Conservation (phyloP, 2,797 vertebrate genomes). For the Myripristis jacobus region DNA sequence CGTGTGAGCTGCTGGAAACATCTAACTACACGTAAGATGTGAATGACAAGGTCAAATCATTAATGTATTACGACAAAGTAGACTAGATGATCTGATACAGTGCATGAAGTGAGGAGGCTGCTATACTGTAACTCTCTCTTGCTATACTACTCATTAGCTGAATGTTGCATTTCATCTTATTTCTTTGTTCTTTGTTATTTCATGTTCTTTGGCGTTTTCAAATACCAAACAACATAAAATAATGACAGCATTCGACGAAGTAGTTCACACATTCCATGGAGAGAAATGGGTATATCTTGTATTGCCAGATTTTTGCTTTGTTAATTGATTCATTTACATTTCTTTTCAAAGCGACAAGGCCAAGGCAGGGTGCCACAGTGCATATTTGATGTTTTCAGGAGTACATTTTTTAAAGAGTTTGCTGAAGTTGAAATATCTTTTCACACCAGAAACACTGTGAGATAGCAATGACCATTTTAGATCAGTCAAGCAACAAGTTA, state of each 20-base stretch:
- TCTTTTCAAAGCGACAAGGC: not conserved
- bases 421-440: too few species aligned
- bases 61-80: slow-evolving; percentile 14
- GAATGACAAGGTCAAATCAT: slow-evolving; percentile 48
- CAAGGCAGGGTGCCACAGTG: slow-evolving; percentile 1
- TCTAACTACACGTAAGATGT: slow-evolving; percentile 20
- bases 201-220: not conserved
- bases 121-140: not conserved
- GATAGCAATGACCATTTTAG: too few species aligned
- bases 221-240: not conserved
- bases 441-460: too few species aligned
- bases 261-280: too few species aligned
- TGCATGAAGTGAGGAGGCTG: not conserved
- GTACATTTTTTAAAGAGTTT: too few species aligned
- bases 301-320: not conserved
- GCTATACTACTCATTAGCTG: not conserved
- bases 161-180: not conserved
- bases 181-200: too few species aligned
- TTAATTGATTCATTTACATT: not conserved
- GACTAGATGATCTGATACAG: not conserved
- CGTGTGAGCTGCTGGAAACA: slow-evolving; percentile 42
- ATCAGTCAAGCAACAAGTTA: too few species aligned
- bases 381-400: slow-evolving; percentile 24
- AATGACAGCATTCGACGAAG: too few species aligned
- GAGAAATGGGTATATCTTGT: not conserved